Evolutionary conservation across 2,888 invertebrate species (phyloP).

Genomic region (Ophonus ardosiacus): DNA sequence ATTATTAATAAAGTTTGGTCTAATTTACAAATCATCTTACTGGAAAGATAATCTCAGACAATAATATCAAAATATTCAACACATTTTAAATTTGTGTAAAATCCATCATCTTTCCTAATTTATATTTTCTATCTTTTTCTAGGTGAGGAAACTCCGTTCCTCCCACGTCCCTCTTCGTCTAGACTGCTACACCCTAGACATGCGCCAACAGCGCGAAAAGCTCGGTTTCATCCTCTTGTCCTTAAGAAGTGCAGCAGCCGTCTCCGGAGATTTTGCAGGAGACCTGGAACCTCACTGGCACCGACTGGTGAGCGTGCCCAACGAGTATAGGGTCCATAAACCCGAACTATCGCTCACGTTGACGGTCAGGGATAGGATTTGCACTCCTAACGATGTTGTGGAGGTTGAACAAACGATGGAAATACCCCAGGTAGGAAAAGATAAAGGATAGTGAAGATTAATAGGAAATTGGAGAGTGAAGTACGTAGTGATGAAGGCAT

Average conservation of each 20-base stretch:
- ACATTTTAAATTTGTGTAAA: too few relatives aligned
- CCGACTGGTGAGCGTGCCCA: slow-evolving; percentile 78
- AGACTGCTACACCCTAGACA: slow-evolving; percentile 77
- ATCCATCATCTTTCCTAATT: too few relatives aligned
- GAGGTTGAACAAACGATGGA: too few relatives aligned
- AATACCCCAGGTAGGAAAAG: too few relatives aligned
- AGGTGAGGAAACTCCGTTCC: slow-evolving; percentile 80
- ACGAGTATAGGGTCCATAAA: slow-evolving; percentile 79
- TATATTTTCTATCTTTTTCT: neutral
- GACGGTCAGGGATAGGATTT: slow-evolving; percentile 78
- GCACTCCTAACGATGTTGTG: too few relatives aligned
- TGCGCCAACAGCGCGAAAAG: slow-evolving; percentile 75
- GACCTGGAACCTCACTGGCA: slow-evolving; percentile 80
- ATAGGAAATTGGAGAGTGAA: too few relatives aligned
- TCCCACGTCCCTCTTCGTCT: slow-evolving; percentile 86
- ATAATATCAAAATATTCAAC: too few relatives aligned
- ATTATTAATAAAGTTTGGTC: too few relatives aligned
- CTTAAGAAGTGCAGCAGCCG: slow-evolving; percentile 80
- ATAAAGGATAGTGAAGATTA: too few relatives aligned
- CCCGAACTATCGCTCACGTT: slow-evolving; percentile 81
- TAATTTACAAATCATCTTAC: too few relatives aligned
- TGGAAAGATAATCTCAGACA: too few relatives aligned
- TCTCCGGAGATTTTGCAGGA: slow-evolving; percentile 75
- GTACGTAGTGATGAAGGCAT: too few relatives aligned
- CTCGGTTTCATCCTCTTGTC: slow-evolving; percentile 85